Conservation (phyloP, 2,888 invertebrate species). For the Stenodera caucasica region DNA sequence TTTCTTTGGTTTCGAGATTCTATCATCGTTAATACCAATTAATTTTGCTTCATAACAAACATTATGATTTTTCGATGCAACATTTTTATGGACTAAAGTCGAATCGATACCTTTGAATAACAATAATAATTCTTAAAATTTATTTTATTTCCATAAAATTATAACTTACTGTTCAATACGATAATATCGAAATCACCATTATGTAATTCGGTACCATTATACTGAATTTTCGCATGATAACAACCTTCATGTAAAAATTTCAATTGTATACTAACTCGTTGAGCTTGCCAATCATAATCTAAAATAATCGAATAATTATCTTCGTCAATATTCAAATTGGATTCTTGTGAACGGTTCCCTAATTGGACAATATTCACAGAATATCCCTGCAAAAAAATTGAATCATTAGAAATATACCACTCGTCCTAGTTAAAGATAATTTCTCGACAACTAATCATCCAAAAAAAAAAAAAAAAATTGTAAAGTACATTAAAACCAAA, state of each 20-base stretch:
- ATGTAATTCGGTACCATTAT: conserved; percentile 73
- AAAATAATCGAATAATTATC: conserved; percentile 61
- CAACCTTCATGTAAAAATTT: conserved; percentile 80
- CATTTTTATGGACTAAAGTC: conserved; percentile 83
- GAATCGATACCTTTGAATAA: conserved; percentile 69
- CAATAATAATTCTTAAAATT: conserved; percentile 6
- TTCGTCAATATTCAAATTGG: conserved; percentile 55
- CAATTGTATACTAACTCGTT: conserved; percentile 75
- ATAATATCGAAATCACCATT: conserved; percentile 93
- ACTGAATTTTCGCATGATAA: conserved; percentile 78
- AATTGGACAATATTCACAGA: conserved; percentile 64
- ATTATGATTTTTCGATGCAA: conserved; percentile 81
- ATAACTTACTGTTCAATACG: conserved; percentile 77
- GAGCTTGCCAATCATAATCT: conserved; percentile 77
- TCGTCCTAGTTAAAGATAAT: too few relatives aligned
- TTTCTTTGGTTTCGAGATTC: conserved; percentile 75
- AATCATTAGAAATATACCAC: too few relatives aligned
- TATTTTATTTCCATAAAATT: background rate
- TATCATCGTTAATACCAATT: conserved; percentile 63
- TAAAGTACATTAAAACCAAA: too few relatives aligned
- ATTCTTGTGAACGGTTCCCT: conserved; percentile 57
- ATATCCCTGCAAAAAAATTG: conserved; percentile 61
- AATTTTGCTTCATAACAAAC: conserved; percentile 85
- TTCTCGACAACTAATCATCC: conserved; percentile 8
- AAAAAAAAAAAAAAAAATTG: conserved; percentile 4